A percentile compares a stretch with the other conserved stretches of the same genome.
These are phyloP conservation scores for Chascanopsetta lugubris DNA, from an alignment of 2,113 vertebrate genomes.

Conservation along the genomic window DNA sequence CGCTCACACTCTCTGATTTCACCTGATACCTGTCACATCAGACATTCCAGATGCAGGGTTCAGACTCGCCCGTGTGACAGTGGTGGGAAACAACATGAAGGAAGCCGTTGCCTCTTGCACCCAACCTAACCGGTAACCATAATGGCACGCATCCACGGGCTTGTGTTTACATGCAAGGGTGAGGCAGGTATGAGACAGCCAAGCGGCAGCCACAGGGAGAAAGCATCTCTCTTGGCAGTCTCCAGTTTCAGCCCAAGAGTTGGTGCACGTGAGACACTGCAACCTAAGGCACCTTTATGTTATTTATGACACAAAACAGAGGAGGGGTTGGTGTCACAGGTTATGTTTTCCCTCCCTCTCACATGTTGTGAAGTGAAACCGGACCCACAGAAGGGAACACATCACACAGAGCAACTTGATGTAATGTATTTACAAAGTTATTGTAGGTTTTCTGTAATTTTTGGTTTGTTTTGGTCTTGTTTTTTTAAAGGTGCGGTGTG, in stretches of 20 bases:
- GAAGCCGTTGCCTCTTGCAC: slow-evolving; percentile 16
- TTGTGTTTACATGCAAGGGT: slow-evolving; percentile 53
- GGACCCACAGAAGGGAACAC: no score
- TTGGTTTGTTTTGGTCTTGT: no score
- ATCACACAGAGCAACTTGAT: no score
- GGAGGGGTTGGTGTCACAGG: not conserved
- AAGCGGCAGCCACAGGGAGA: not conserved
- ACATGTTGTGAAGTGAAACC: no score
- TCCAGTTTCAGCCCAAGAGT: not conserved
- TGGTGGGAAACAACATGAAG: not conserved
- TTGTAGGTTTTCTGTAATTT: no score
- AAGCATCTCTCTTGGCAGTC: not conserved
- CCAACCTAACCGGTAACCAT: slow-evolving; percentile 20
- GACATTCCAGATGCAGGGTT: slow-evolving; percentile 44
- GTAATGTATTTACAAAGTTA: no score
- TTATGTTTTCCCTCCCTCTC: no score
- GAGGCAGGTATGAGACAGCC: slow-evolving; percentile 22
- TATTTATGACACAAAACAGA: slow-evolving; percentile 1
- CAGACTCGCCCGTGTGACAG: slow-evolving; percentile 29
- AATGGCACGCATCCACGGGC: slow-evolving; percentile 18
- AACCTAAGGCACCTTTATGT: not conserved
- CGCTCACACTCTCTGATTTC: slow-evolving; percentile 24
- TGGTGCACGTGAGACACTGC: not conserved
- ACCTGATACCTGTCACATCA: not conserved
- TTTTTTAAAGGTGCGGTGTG: no score